A percentile compares a stretch with the other conserved stretches of the same genome.
phyloP scores from a whole-genome alignment of 2,888 invertebrate species.

The Meteorus cinctellus region DNA sequence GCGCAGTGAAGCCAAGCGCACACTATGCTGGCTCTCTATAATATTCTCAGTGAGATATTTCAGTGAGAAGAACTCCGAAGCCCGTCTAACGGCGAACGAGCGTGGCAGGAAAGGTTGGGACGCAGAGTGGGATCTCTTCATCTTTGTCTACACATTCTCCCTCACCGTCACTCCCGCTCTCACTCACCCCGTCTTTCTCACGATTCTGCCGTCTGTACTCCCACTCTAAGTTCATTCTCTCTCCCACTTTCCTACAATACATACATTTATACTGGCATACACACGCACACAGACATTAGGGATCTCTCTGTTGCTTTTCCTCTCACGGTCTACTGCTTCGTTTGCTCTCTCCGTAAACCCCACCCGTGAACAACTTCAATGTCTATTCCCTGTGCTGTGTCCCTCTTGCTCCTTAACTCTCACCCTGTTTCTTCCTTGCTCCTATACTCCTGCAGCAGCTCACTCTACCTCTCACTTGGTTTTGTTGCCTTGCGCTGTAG shows the following conservation, averaged over 20 bases:
- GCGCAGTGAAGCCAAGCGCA: slow-evolving; percentile 56
- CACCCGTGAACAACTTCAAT: slow-evolving; percentile 6
- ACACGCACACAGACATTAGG: neutral
- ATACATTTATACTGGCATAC: slow-evolving; percentile 4
- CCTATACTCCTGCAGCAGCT: neutral
- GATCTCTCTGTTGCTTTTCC: slow-evolving; percentile 19
- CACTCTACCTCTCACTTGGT: slow-evolving; percentile 31
- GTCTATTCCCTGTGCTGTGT: neutral
- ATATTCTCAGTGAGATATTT: slow-evolving; percentile 69
- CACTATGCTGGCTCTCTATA: slow-evolving; percentile 60
- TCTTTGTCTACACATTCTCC: slow-evolving; percentile 49
- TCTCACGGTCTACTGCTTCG: neutral
- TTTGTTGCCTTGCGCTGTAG: slow-evolving; percentile 37
- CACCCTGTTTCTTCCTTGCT: slow-evolving; percentile 7
- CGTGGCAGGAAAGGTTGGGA: slow-evolving; percentile 45
- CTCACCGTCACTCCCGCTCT: slow-evolving; percentile 42
- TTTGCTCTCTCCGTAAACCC: slow-evolving; percentile 6
- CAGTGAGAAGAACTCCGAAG: slow-evolving; percentile 59
- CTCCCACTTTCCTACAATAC: slow-evolving; percentile 33
- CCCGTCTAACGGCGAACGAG: slow-evolving; percentile 55
- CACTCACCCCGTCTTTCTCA: slow-evolving; percentile 28
- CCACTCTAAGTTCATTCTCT: slow-evolving; percentile 37
- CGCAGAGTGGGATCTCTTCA: slow-evolving; percentile 45
- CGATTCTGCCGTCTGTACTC: slow-evolving; percentile 35
- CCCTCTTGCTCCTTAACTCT: neutral